A percentile compares a stretch with the other conserved stretches of the same genome.
These are phyloP conservation scores for Drosophila monieri DNA, from an alignment of 2,888 invertebrate species.

Conservation along the genomic window DNA sequence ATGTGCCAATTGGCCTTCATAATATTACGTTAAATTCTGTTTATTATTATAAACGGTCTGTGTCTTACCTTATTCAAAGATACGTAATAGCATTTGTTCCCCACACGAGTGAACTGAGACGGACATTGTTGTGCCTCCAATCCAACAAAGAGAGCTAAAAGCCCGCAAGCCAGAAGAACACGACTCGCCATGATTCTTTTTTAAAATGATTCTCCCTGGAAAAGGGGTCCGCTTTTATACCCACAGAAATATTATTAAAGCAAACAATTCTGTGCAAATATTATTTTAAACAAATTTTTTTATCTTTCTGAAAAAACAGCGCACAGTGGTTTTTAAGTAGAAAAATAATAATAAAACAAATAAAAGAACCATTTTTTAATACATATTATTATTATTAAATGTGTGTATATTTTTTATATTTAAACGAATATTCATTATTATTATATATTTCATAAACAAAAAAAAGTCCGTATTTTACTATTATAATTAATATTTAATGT, in stretches of 20 bases:
- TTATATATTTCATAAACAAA: no score
- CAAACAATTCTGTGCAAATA: not conserved
- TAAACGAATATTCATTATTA: no score
- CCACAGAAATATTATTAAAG: not conserved
- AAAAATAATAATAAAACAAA: no score
- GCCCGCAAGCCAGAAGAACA: not conserved
- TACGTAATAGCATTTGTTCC: constrained; percentile 12
- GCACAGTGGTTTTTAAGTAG: not conserved
- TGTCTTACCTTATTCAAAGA: not conserved
- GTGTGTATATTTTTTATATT: no score
- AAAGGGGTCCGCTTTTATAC: not conserved
- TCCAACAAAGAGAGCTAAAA: not conserved
- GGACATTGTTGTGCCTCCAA: not conserved
- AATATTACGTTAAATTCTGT: not conserved
- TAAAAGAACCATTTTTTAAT: no score
- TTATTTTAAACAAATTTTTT: not conserved
- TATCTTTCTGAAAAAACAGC: not conserved
- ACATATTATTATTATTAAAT: no score
- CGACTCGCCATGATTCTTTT: not conserved
- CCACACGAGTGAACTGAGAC: not conserved
- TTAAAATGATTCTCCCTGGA: not conserved
- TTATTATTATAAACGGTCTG: no score
- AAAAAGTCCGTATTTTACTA: no score
- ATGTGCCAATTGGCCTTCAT: constrained; percentile 8
- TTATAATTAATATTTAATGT: no score